phyloP scores from a whole-genome alignment of 2,888 invertebrate genomes.

The Linyphia triangularis region DNA sequence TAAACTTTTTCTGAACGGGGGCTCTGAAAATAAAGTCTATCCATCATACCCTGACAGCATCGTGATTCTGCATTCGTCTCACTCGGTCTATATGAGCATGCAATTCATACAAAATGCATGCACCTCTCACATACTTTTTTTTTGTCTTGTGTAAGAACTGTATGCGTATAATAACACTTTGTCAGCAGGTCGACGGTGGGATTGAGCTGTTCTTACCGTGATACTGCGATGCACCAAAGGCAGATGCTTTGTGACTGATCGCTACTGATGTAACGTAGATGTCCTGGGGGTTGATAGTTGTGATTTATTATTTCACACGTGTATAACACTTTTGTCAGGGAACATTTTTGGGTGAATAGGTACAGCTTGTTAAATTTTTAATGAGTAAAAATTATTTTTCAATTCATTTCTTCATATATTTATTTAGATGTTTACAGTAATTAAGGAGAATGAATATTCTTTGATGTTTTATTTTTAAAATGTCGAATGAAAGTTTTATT shows the following conservation, averaged over 20 bases:
- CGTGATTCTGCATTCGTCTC: slow-evolving; percentile 68
- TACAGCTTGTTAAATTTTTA: no score
- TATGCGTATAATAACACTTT: slow-evolving; percentile 27
- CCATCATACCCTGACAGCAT: slow-evolving; percentile 42
- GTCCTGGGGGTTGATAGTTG: no score
- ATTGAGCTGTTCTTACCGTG: slow-evolving; percentile 21
- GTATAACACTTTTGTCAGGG: neutral
- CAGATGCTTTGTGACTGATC: slow-evolving; percentile 23
- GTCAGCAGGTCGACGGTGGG: slow-evolving; percentile 31
- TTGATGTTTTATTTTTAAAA: no score
- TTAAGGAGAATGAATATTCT: no score
- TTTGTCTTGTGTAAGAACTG: neutral
- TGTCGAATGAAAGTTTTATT: no score
- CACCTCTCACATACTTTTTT: neutral
- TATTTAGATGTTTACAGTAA: no score
- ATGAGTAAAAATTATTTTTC: no score
- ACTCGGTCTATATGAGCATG: slow-evolving; percentile 52
- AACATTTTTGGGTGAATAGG: neutral
- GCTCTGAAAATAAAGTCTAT: slow-evolving; percentile 57
- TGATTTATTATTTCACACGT: neutral
- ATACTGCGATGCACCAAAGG: slow-evolving; percentile 5
- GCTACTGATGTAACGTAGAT: neutral
- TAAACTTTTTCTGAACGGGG: neutral
- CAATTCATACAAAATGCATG: slow-evolving; percentile 65
- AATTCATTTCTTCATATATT: no score